Evolutionary conservation across 2,888 invertebrate genomes (phyloP).

Genomic region (Rambutsinella grinnellia): DNA sequence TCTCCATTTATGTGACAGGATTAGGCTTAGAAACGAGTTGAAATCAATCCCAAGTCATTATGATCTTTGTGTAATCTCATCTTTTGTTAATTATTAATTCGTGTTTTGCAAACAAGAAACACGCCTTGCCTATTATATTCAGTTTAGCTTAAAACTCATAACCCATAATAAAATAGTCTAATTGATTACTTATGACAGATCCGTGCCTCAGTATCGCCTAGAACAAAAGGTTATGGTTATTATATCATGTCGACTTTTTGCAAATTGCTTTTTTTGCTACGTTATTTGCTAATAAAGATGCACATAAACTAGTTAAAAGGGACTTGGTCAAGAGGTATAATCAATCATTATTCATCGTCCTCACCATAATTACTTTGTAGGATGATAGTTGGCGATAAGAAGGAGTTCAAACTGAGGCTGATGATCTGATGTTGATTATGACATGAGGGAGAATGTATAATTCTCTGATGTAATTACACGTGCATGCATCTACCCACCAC

Average conservation of each 20-base stretch:
- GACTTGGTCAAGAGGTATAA: background rate
- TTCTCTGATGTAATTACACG: background rate
- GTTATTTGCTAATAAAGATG: background rate
- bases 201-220: too few relatives aligned
- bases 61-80: background rate
- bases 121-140: constrained; percentile 16
- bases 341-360: background rate
- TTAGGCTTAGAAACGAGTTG: too few relatives aligned
- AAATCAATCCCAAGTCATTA: background rate
- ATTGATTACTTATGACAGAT: background rate
- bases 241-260: too few relatives aligned
- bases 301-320: background rate
- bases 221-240: too few relatives aligned
- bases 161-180: background rate
- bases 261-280: background rate
- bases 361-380: background rate
- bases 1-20: too few relatives aligned
- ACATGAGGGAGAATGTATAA: background rate
- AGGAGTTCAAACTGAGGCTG: background rate
- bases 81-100: constrained; percentile 29
- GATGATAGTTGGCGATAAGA: background rate
- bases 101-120: constrained; percentile 27
- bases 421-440: background rate
- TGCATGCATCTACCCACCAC: background rate
- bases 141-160: too few relatives aligned